These are phyloP conservation scores for Aix galericulata DNA, from an alignment of 2,113 vertebrate genomes.

Conservation along the genomic window DNA sequence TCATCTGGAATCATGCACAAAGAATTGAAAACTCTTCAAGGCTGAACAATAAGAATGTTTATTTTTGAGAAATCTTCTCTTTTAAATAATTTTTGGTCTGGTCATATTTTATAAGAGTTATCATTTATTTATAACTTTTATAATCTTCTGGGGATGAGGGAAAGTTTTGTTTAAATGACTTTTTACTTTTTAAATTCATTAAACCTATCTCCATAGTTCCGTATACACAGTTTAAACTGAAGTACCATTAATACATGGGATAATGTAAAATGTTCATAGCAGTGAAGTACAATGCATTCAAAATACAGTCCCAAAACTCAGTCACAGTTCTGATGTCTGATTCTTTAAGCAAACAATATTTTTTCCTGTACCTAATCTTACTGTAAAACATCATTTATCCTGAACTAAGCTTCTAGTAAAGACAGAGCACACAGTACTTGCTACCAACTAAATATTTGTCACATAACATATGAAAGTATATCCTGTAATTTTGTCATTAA, in stretches of 20 bases:
- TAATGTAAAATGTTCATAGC: not conserved
- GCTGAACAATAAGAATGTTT: not conserved
- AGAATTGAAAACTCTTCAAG: not conserved
- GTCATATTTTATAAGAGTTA: not conserved
- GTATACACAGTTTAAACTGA: not conserved
- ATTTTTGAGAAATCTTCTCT: not conserved
- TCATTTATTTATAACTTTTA: not conserved
- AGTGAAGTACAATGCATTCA: not conserved
- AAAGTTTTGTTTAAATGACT: not conserved
- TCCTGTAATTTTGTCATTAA: not conserved
- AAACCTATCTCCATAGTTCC: not conserved
- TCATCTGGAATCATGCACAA: not conserved
- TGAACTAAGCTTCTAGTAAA: not conserved
- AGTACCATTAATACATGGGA: not conserved
- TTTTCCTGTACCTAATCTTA: not conserved
- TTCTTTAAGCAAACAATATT: not conserved
- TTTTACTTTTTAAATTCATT: not conserved
- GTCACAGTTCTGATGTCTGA: not conserved
- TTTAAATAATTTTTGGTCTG: not conserved
- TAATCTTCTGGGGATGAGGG: not conserved
- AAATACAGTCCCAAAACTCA: not conserved
- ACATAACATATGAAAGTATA: not conserved
- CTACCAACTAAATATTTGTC: not conserved
- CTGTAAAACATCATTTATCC: not conserved
- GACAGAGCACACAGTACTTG: not conserved